Evolutionary conservation across 2,888 invertebrate species (phyloP).

Genomic region (Boloria euphrosyne): DNA sequence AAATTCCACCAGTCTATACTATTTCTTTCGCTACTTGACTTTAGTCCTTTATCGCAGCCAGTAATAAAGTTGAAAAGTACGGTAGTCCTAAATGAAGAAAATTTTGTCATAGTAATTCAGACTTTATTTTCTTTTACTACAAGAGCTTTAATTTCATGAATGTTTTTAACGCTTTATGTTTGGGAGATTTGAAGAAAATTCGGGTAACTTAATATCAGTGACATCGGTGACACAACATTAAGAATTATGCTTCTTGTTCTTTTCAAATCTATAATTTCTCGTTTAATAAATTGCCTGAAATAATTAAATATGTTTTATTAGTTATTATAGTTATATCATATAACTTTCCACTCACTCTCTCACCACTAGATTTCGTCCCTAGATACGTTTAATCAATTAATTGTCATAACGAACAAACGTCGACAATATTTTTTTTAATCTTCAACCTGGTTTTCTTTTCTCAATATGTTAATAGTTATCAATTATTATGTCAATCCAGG

Average conservation of each 20-base stretch:
- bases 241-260: conserved; percentile 46
- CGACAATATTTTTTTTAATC: no score
- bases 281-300: conserved; percentile 32
- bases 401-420: no score
- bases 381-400: no score
- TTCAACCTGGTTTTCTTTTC: no score
- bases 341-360: no score
- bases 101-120: conserved; percentile 15
- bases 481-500: no score
- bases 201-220: conserved; percentile 49
- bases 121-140: background rate
- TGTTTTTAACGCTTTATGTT: conserved; percentile 53
- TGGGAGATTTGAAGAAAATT: conserved; percentile 47
- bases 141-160: conserved; percentile 18
- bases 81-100: conserved; percentile 21
- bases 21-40: conserved; percentile 47
- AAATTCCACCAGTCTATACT: conserved; percentile 40
- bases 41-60: conserved; percentile 49
- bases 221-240: conserved; percentile 45
- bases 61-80: conserved; percentile 55
- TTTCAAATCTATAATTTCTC: conserved; percentile 37
- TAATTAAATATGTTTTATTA: conserved; percentile 25
- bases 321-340: background rate
- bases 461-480: no score
- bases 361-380: no score